A percentile compares a stretch with the other conserved stretches of the same genome.
Conservation (phyloP, 2,113 vertebrate species). For the Percina caprodes region DNA sequence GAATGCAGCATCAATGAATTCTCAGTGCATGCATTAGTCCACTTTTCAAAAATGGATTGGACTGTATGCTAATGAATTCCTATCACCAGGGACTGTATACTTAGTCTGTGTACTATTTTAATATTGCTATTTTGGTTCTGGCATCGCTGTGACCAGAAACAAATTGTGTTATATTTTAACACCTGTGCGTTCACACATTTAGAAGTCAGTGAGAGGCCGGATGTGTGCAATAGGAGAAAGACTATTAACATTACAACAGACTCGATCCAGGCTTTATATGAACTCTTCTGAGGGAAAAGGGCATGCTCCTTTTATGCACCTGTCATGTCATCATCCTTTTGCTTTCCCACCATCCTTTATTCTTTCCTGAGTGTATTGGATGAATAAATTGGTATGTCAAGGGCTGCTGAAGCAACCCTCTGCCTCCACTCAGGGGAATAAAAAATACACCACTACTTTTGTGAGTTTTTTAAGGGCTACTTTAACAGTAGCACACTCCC, state of each 20-base stretch:
- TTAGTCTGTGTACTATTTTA: constrained; percentile 41
- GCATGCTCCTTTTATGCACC: constrained; percentile 40
- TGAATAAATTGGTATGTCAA: neutral
- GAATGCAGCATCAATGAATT: neutral
- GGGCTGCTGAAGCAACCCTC: constrained; percentile 4
- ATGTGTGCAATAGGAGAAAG: neutral
- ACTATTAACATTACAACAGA: constrained; percentile 63
- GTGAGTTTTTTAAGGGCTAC: constrained; percentile 9
- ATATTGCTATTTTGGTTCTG: constrained; percentile 45
- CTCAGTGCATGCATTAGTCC: constrained; percentile 1
- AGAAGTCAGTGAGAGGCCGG: constrained; percentile 22
- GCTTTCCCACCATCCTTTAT: constrained; percentile 8
- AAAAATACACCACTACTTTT: constrained; percentile 33
- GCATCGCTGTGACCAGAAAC: constrained; percentile 21
- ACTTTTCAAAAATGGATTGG: constrained; percentile 35
- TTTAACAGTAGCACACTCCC: neutral
- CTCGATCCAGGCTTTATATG: neutral
- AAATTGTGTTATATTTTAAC: constrained; percentile 19
- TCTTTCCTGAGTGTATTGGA: constrained; percentile 12
- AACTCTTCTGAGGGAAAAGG: constrained; percentile 41
- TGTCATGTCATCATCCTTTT: constrained; percentile 55
- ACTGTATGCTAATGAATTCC: constrained; percentile 27
- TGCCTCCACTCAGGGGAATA: constrained; percentile 26
- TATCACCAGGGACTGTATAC: constrained; percentile 16
- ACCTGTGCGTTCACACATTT: constrained; percentile 25